Base-by-base conservation (phyloP, 2,888 invertebrate genomes). In the Branchinecta sandiegonensis region DNA sequence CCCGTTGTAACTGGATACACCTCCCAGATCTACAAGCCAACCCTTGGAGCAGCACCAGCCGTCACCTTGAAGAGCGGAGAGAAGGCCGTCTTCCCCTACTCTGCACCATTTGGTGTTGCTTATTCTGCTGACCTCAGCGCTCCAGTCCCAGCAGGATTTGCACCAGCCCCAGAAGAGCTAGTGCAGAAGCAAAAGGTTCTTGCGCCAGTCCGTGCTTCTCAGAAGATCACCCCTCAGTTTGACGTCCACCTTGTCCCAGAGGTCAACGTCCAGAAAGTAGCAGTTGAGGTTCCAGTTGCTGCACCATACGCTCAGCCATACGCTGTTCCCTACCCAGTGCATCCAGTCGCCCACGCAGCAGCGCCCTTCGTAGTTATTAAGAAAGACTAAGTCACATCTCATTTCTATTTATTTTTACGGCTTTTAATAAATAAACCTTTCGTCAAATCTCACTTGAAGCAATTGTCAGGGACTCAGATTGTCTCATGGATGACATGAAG, bases 1-100 rank as follows among this genome's bases (percentile, higher is more conserved):
- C 76, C 77, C 67, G 77, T 76, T 8, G 77, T 77, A 46, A 76
- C 77, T 69, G 77, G 77, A 65, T 77, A 76, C 73, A 72, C 73
- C 56, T 72, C 75, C 64, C 70, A 71, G 69, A 74, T 75, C 71
- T 71, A 75, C 71, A 77, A 77, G 73, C 77, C 77, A 65, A 74
- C 75, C 73, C 71, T 75, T 46, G 74, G 74, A 4, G 66, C 46
- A 13, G 69, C 74, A 67, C 73, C 74, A 70, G 73, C 75, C 48
- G 75, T 75, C 67, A 68, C 71, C 14, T 69, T 73, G 69, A 73
- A 73, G 67, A 75, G 74, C 66, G 72, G 73, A 69, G 73, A 76
- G 72, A 72, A 74, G 46, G 23, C 46, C 65, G 46, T 56, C 65
- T 14, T 68, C 47, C 65, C 65, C 67, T 17, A 65, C 48, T 13